These are phyloP conservation scores for Acrossocheilus fasciatus DNA, from an alignment of 2,797 vertebrate genomes.

Conservation along the genomic window DNA sequence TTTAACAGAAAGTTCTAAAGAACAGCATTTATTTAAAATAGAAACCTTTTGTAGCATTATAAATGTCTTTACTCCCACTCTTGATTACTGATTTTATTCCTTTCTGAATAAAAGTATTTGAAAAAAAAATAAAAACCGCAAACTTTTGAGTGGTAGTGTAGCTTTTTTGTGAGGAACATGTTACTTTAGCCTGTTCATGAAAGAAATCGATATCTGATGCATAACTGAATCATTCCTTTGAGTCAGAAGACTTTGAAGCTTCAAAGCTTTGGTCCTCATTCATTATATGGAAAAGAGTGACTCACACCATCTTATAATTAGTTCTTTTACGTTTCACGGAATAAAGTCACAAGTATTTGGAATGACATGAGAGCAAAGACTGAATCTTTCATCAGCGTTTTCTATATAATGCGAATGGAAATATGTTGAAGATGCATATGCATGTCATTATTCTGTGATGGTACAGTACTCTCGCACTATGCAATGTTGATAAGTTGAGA, in stretches of 20 bases:
- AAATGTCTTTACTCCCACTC: neutral
- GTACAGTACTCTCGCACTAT: neutral
- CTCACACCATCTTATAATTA: neutral
- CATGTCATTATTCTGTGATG: slow-evolving; percentile 8
- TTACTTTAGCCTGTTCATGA: neutral
- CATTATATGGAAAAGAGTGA: neutral
- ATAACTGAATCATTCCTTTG: neutral
- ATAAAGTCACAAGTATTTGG: neutral
- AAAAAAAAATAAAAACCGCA: too few species aligned
- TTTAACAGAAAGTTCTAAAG: too few species aligned
- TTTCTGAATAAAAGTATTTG: neutral
- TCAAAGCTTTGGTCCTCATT: neutral
- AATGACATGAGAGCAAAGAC: neutral
- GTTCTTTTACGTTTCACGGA: neutral
- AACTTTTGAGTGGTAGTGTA: neutral
- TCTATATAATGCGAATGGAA: slow-evolving; percentile 7
- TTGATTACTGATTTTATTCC: neutral
- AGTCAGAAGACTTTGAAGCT: neutral
- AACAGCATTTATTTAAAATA: too few species aligned
- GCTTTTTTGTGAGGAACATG: neutral
- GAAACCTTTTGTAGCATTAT: neutral
- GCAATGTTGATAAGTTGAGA: neutral
- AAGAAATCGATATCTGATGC: neutral
- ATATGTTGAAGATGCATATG: slow-evolving; percentile 13
- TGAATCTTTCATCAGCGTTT: neutral